A percentile compares a stretch with the other conserved stretches of the same genome.
These are phyloP conservation scores for Myathropa florea DNA, from an alignment of 2,888 invertebrate genomes.

Conservation along the genomic window DNA sequence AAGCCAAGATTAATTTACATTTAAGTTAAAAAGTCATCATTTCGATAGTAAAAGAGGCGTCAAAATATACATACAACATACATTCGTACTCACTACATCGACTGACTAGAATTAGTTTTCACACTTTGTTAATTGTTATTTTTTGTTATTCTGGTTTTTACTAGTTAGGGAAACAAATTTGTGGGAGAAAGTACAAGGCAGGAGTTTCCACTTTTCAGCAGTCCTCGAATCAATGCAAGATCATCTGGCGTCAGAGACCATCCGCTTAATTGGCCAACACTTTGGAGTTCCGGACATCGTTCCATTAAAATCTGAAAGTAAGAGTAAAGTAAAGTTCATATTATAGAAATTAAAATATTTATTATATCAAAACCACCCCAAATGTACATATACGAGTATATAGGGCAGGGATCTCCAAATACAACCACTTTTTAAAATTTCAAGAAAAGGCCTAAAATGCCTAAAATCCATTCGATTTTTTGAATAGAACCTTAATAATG, in stretches of 20 bases:
- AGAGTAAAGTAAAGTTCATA: too few relatives aligned
- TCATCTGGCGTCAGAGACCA: slow-evolving; percentile 87
- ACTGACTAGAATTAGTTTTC: slow-evolving; percentile 28
- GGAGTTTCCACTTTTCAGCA: slow-evolving; percentile 85
- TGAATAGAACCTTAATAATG: too few relatives aligned
- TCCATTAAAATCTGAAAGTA: slow-evolving; percentile 83
- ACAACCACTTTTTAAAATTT: too few relatives aligned
- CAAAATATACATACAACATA: not conserved
- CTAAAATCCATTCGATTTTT: too few relatives aligned
- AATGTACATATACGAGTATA: too few relatives aligned
- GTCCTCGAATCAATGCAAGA: slow-evolving; percentile 84
- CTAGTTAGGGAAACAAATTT: slow-evolving; percentile 81
- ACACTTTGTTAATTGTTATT: too few relatives aligned
- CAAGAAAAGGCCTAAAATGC: too few relatives aligned
- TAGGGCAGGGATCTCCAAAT: too few relatives aligned
- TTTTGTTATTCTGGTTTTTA: slow-evolving; percentile 45
- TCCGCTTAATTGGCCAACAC: slow-evolving; percentile 85
- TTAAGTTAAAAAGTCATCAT: too few relatives aligned
- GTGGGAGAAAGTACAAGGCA: slow-evolving; percentile 85
- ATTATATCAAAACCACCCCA: too few relatives aligned
- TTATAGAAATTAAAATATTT: not conserved
- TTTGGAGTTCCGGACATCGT: slow-evolving; percentile 84
- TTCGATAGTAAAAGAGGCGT: not conserved
- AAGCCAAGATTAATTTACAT: too few relatives aligned
- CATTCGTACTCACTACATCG: not conserved